Evolutionary conservation across 2,113 vertebrate genomes (phyloP).

Genomic region (Tamias sibiricus): DNA sequence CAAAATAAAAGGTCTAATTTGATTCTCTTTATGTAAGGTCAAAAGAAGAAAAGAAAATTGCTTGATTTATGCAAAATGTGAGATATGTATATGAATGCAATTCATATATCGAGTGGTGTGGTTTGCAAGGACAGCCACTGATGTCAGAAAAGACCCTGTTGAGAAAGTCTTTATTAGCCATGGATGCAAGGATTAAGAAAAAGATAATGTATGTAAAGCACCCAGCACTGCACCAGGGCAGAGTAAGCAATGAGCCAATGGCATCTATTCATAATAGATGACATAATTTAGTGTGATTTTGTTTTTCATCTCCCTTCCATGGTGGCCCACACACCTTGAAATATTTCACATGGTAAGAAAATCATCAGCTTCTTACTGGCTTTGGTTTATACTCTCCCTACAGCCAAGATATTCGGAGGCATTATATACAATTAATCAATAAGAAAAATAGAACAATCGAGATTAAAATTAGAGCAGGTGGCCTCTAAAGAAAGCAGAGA

Average conservation of each 20-base stretch:
- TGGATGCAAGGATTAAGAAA: conserved; percentile 41
- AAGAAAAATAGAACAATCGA: conserved; percentile 37
- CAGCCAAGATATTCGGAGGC: conserved; percentile 50
- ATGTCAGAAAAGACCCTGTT: conserved; percentile 1
- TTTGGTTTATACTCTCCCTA: conserved; percentile 53
- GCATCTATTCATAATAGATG: conserved; percentile 4
- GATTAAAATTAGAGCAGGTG: conserved; percentile 47
- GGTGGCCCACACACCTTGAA: conserved; percentile 64
- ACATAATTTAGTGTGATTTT: conserved; percentile 35
- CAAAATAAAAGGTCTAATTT: not conserved
- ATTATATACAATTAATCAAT: conserved; percentile 63
- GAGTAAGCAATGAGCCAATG: conserved; percentile 37
- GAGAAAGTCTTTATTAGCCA: conserved; percentile 34
- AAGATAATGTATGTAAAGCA: conserved; percentile 59
- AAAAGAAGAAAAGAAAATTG: not conserved
- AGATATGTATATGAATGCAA: not conserved
- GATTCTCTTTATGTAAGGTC: not conserved
- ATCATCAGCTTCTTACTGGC: conserved; percentile 69
- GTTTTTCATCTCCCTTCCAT: conserved; percentile 35
- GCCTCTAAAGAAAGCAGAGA: conserved; percentile 49
- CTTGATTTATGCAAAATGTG: not conserved
- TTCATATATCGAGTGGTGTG: not conserved
- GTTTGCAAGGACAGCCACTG: not conserved
- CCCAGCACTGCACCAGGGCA: not conserved
- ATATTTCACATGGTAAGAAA: conserved; percentile 61